Evolutionary conservation across 2,888 invertebrate genomes (phyloP), one percentile per base, ranked within the genome.

Genomic region (Phyto melanocephala): DNA sequence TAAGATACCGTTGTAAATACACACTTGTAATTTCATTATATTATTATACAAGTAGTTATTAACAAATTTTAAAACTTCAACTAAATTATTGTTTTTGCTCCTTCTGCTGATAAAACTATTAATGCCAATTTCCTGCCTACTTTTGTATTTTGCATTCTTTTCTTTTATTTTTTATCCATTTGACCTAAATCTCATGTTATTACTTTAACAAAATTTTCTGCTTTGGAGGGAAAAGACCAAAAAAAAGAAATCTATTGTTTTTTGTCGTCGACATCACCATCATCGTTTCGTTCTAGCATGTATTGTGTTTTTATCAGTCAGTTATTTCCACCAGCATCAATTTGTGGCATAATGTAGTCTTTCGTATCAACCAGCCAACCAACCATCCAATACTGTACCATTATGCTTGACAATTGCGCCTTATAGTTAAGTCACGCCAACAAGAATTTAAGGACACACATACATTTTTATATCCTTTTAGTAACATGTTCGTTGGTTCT

Each of bases 101-200:
- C 20, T 47, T 58, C 28, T 58, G 40, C 40, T 63, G 63, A 70
- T 75, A 63, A 63, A 75, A 56, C 56, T 74, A 75, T 75, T 74
- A 74, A 47, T 74, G 72, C 37, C 62, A 74, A 80, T 60, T 62
- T 68, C 74, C 52, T 60, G 79, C 42, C 42, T 54, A 52, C 8
- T 68, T 50, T 65, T 56, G 15, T 67, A 20, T 65, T 40, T 67
- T 70, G 28, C 45, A 60, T 58, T 37, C n/a, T 56, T 54, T 75
- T 42, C 33, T 6, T 63, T 47, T 65, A 42, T 54, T 54, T 60
- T 68, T 60, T 45, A 76, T 58, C 20, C 70, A 76, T 65, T 67
- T 80, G 80, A 80, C 80, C 80, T 71, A 80, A 71, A 76, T 80
- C 58, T 80, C 70, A 50, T 65, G 65, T 65, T 75, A 52, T 75